A percentile compares a stretch with the other conserved stretches of the same genome.
These are phyloP conservation scores for Reinhardtius hippoglossoides DNA, from an alignment of 2,113 vertebrate genomes.

Conservation along the genomic window DNA sequence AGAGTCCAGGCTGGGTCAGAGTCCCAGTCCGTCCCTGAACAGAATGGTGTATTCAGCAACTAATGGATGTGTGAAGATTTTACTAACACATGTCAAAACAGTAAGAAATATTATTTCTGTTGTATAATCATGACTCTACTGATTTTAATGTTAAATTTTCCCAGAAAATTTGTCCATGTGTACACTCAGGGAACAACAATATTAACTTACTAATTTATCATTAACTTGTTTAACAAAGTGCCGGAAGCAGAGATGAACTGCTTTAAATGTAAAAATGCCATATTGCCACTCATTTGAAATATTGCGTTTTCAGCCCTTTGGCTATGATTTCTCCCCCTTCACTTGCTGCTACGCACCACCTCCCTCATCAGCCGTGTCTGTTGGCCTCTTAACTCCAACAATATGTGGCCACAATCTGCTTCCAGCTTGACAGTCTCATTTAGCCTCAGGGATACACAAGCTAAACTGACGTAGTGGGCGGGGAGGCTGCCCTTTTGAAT, in stretches of 20 bases:
- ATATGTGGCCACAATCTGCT: conserved; percentile 57
- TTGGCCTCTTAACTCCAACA: conserved; percentile 52
- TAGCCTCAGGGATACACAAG: conserved; percentile 44
- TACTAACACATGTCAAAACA: too few relatives aligned
- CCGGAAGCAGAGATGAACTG: not conserved
- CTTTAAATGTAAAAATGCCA: conserved; percentile 12
- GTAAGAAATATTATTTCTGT: too few relatives aligned
- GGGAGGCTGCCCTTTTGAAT: conserved; percentile 48
- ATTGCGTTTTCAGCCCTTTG: conserved; percentile 14
- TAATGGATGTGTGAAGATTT: too few relatives aligned
- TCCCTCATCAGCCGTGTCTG: conserved; percentile 49
- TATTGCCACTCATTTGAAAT: conserved; percentile 1
- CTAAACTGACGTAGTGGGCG: conserved; percentile 37
- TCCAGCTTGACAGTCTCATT: conserved; percentile 46
- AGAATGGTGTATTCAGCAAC: too few relatives aligned
- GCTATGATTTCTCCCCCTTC: conserved; percentile 26
- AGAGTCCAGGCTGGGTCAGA: too few relatives aligned
- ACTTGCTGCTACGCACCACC: conserved; percentile 33
- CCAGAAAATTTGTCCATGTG: not conserved
- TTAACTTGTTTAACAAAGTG: not conserved
- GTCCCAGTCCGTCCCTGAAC: too few relatives aligned
- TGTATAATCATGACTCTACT: too few relatives aligned
- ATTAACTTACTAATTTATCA: not conserved
- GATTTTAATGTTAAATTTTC: not conserved
- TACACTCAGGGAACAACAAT: not conserved